phyloP scores from a whole-genome alignment of 1,140 invertebrate species.

The Bombus confusus region DNA sequence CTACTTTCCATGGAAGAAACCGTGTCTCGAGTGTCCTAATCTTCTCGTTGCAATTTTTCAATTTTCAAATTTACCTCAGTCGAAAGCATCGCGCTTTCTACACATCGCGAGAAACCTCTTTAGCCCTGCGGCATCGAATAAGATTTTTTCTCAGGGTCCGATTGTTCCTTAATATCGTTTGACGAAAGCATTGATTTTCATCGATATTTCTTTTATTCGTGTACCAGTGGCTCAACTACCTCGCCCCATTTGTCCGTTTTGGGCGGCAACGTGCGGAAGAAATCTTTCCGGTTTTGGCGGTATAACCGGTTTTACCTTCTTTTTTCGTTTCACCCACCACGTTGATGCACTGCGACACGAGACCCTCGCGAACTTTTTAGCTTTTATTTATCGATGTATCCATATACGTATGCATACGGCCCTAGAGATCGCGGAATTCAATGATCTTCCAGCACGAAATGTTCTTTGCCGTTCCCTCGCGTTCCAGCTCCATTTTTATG shows the following conservation, averaged over 20 bases:
- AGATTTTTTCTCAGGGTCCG: not conserved
- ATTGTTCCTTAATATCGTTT: slow-evolving; percentile 2
- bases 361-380: slow-evolving; percentile 36
- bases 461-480: not conserved
- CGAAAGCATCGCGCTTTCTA: not conserved
- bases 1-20: too few relatives aligned
- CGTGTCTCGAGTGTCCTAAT: not conserved
- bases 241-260: slow-evolving; percentile 80
- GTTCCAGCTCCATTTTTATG: not conserved
- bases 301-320: slow-evolving; percentile 76
- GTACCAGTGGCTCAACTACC: slow-evolving; percentile 72
- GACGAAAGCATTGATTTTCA: slow-evolving; percentile 63
- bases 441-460: slow-evolving; percentile 16
- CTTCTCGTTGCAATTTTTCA: not conserved
- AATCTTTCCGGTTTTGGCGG: slow-evolving; percentile 80
- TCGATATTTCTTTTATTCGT: slow-evolving; percentile 69
- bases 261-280: slow-evolving; percentile 77
- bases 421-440: slow-evolving; percentile 20
- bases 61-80: not conserved
- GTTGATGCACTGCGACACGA: slow-evolving; percentile 47
- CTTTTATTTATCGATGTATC: slow-evolving; percentile 51
- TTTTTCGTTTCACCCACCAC: slow-evolving; percentile 55
- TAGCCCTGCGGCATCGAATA: not conserved
- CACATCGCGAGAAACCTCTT: not conserved
- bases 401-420: slow-evolving; percentile 9